These are phyloP conservation scores for Galaxias olidus DNA, from an alignment of 2,797 vertebrate genomes.

Conservation along the genomic window DNA sequence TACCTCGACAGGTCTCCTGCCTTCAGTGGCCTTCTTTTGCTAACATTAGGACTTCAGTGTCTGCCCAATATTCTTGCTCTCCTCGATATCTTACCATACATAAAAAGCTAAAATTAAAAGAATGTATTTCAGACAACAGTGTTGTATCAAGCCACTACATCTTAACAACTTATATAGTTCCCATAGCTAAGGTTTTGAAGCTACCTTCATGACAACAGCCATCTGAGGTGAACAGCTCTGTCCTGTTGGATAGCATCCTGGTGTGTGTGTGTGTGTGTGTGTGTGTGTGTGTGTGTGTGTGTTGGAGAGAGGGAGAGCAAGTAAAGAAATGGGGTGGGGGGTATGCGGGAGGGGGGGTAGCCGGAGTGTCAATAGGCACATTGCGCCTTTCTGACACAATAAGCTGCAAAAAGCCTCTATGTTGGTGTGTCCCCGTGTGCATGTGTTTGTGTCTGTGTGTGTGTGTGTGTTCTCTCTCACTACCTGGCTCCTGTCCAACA, in stretches of 20 bases:
- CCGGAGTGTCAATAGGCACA: too few species aligned
- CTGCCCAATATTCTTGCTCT: too few species aligned
- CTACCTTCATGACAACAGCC: neutral
- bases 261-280: constrained; percentile 10
- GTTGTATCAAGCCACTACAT: too few species aligned
- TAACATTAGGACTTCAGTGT: too few species aligned
- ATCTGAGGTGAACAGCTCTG: constrained; percentile 3
- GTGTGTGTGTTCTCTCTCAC: constrained; percentile 20
- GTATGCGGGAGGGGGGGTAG: constrained; percentile 8
- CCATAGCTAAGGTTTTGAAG: too few species aligned
- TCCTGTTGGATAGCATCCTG: constrained; percentile 16
- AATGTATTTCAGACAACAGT: too few species aligned
- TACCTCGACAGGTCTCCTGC: too few species aligned
- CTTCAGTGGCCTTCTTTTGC: too few species aligned
- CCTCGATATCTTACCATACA: too few species aligned
- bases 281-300: constrained; percentile 9
- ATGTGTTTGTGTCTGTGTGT: constrained; percentile 7
- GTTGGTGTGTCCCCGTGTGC: constrained; percentile 20
- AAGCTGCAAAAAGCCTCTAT: constrained; percentile 57
- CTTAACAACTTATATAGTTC: too few species aligned
- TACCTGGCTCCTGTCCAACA: constrained; percentile 66
- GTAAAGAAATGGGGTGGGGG: constrained; percentile 1
- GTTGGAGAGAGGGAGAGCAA: neutral
- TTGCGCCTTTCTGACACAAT: constrained; percentile 53
- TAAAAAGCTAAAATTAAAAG: too few species aligned